These are phyloP conservation scores for Onthophagus taurus DNA, from an alignment of 1,140 invertebrate species.

Conservation along the genomic window DNA sequence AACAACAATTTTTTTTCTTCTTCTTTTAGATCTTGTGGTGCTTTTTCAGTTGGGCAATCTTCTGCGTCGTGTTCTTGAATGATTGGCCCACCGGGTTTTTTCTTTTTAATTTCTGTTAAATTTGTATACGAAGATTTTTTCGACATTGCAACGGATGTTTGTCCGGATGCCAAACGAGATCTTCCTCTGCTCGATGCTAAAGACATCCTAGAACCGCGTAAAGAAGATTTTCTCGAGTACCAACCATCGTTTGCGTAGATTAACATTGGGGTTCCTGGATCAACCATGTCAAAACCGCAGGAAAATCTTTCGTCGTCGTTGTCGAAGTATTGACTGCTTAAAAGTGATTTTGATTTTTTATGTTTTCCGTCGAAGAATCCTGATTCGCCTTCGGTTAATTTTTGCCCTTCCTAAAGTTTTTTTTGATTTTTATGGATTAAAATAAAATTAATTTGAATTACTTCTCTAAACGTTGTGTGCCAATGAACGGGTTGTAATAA, in stretches of 20 bases:
- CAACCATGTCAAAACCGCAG: slow-evolving; percentile 53
- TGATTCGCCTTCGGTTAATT: slow-evolving; percentile 28
- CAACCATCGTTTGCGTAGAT: slow-evolving; percentile 55
- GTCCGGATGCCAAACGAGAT: slow-evolving; percentile 15
- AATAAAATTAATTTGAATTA: neutral
- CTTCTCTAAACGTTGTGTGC: slow-evolving; percentile 42
- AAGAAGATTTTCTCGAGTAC: slow-evolving; percentile 41
- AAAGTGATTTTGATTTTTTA: slow-evolving; percentile 27
- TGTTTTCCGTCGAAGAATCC: slow-evolving; percentile 38
- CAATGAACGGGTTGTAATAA: slow-evolving; percentile 42
- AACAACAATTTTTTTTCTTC: slow-evolving; percentile 38
- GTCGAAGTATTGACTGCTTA: slow-evolving; percentile 56
- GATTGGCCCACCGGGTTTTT: slow-evolving; percentile 37
- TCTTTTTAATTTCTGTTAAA: slow-evolving; percentile 22
- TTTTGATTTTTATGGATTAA: slow-evolving; percentile 4
- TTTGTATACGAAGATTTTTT: slow-evolving; percentile 21
- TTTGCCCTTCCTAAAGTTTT: neutral
- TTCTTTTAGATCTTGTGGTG: slow-evolving; percentile 42
- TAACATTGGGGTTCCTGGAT: slow-evolving; percentile 55
- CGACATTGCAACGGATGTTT: slow-evolving; percentile 22
- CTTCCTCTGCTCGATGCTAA: slow-evolving; percentile 32
- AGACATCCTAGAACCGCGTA: slow-evolving; percentile 38
- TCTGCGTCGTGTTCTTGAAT: slow-evolving; percentile 42
- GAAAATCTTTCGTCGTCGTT: slow-evolving; percentile 52
- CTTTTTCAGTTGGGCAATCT: slow-evolving; percentile 41